Evolutionary conservation across 2,113 vertebrate species (phyloP).

Genomic region (Silurus glanis): DNA sequence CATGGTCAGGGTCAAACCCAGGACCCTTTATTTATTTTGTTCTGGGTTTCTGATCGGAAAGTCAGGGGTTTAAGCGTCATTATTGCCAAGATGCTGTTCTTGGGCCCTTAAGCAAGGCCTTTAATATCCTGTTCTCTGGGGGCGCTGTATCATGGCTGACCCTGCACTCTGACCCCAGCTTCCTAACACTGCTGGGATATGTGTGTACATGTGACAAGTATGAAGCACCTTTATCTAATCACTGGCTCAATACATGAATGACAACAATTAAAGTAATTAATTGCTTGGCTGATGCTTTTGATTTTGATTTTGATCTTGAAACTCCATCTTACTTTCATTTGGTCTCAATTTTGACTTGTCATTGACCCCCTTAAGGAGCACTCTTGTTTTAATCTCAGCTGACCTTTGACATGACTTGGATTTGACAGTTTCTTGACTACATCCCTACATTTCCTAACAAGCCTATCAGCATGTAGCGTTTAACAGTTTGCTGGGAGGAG

Average conservation of each 20-base stretch:
- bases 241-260: background rate
- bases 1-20: background rate
- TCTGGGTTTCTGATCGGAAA: too few relatives aligned
- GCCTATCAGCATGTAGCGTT: background rate
- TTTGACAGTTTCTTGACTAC: background rate
- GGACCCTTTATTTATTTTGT: too few relatives aligned
- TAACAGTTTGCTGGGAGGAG: background rate
- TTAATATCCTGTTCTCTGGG: too few relatives aligned
- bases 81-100: too few relatives aligned
- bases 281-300: background rate
- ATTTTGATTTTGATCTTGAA: background rate
- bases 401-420: background rate
- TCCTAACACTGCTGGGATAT: too few relatives aligned
- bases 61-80: too few relatives aligned
- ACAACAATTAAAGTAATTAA: background rate
- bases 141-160: too few relatives aligned
- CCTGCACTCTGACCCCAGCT: too few relatives aligned
- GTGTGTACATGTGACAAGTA: too few relatives aligned
- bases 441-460: background rate
- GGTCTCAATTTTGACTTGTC: background rate
- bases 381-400: background rate
- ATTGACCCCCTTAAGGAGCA: background rate
- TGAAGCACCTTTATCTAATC: background rate
- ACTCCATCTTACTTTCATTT: background rate
- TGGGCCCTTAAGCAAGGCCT: too few relatives aligned